Evolutionary conservation across 2,888 invertebrate genomes (phyloP).

Genomic region (Nomada fabriciana): DNA sequence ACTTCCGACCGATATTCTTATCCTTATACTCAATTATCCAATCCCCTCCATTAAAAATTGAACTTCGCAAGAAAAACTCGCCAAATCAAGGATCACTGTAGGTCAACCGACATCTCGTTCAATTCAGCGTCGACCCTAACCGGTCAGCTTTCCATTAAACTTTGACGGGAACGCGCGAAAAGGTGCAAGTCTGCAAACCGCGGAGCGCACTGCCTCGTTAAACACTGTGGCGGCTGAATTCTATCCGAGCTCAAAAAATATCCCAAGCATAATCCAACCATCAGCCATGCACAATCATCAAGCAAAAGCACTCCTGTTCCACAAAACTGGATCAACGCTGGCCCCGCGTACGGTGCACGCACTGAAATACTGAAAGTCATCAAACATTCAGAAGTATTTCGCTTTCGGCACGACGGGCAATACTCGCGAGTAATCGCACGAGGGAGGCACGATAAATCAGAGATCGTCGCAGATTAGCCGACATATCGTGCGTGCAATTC

Average conservation of each 20-base stretch:
- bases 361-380: neutral
- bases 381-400: neutral
- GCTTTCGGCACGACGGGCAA: neutral
- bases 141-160: neutral
- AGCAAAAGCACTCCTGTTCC: neutral
- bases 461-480: conserved; percentile 51
- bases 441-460: conserved; percentile 55
- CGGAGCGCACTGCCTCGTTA: neutral
- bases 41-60: neutral
- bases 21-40: neutral
- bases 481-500: conserved; percentile 42
- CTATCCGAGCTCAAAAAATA: too few species aligned
- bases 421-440: neutral
- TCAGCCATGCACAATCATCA: too few species aligned
- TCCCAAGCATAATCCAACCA: too few species aligned
- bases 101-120: conserved; percentile 4
- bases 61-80: conserved; percentile 2
- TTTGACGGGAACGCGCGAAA: neutral
- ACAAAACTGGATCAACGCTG: neutral
- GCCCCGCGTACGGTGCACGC: too few species aligned
- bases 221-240: too few species aligned
- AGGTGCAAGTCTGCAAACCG: neutral
- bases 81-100: neutral
- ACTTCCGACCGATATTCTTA: neutral
- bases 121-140: neutral